Percentiles rank a stretch among this genome's conserved stretches.
Evolutionary conservation across 2,797 vertebrate genomes (phyloP).

Genomic region (Lacerta viridis): DNA sequence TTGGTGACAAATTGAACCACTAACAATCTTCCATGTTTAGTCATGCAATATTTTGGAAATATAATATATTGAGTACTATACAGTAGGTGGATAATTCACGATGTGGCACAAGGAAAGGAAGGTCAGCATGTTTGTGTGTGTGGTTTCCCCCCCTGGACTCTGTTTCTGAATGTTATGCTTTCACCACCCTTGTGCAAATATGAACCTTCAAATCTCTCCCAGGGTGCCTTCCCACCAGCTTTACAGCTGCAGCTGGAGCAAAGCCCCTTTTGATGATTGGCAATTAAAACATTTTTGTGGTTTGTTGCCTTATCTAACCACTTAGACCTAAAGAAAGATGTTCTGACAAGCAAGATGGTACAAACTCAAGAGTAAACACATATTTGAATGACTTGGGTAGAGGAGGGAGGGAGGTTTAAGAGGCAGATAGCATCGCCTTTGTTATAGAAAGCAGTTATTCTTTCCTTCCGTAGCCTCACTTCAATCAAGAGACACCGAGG

Average conservation of each 20-base stretch:
- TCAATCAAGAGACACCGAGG: background rate
- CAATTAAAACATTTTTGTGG: constrained; percentile 70
- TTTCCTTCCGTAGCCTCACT: background rate
- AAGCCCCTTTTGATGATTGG: constrained; percentile 62
- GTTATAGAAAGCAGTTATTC: background rate
- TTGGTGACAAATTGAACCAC: too few relatives aligned
- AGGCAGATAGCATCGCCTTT: constrained; percentile 4
- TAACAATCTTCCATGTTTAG: background rate
- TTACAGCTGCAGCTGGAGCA: constrained; percentile 42
- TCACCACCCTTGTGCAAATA: constrained; percentile 40
- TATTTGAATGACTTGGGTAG: constrained; percentile 44
- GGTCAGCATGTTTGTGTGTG: background rate
- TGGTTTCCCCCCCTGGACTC: background rate
- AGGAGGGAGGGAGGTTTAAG: constrained; percentile 33
- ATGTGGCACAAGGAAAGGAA: constrained; percentile 25
- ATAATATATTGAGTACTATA: background rate
- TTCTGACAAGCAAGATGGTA: constrained; percentile 61
- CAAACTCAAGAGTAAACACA: constrained; percentile 43
- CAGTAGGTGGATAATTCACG: background rate
- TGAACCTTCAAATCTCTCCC: constrained; percentile 22
- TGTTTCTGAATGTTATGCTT: constrained; percentile 31
- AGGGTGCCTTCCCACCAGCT: constrained; percentile 50
- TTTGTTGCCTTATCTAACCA: constrained; percentile 66
- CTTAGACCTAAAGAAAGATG: constrained; percentile 66
- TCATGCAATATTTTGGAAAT: too few relatives aligned